Base-by-base conservation (phyloP, 2,888 invertebrate species). In the Pecten maximus region DNA sequence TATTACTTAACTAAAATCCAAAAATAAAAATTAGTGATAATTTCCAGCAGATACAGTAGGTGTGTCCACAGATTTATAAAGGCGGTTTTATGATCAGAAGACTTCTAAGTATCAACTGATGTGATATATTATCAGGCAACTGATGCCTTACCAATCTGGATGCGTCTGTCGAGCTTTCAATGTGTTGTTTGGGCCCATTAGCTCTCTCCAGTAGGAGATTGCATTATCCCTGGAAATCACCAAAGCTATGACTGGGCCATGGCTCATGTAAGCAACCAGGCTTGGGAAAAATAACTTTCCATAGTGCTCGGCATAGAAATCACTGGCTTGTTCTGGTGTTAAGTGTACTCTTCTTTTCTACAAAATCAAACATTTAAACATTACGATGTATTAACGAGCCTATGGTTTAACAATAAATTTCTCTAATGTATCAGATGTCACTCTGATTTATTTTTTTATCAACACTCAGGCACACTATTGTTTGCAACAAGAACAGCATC, bases 311-410 rank as follows among this genome's bases (percentile, higher is more conserved):
- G 97, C 97, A 96, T 98, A 99, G 94, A 99, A 98, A 95, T 98
- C 98, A 0, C 98, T 98, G 0, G 98, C 98, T 97, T 98, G 98
- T 96, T 99, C 99, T 0, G 98, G 98, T 0, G 98, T 98, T 91
- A 99, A 97, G 89, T 97, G 98, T 0, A 98, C 97, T 93, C 97
- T 97, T 91, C 98, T 97, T 94, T 97, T 97, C 98, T 98, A 97
- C 88, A 97, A 91, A 40, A 12, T 28, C 10, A 74, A 74, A 28
- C 28, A 10, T 54, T 54, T 54, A 54, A 54, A 19, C 12, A 44
- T 44, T 44, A 44, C 12, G 44, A 44, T 44, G 44, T 44, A 44
- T 10, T 44, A 12, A 44, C n/a, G n/a, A n/a, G n/a, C n/a, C n/a
- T n/a, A n/a, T n/a, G n/a, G n/a, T n/a, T n/a, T n/a, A n/a, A n/a